Conservation (phyloP, 2,888 invertebrate genomes). For the Eilema depressum region DNA sequence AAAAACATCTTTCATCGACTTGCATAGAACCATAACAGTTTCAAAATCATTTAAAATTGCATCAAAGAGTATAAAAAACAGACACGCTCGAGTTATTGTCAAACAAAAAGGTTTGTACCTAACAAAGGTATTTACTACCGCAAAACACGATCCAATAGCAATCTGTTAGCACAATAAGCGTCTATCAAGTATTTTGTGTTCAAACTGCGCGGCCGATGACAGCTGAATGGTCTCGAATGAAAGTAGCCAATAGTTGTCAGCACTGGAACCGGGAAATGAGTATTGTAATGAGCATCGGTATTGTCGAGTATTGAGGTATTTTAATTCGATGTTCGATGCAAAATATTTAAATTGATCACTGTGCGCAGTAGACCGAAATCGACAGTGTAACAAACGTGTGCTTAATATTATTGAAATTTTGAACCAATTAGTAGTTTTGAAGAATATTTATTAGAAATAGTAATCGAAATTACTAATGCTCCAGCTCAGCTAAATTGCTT, state of each 20-base stretch:
- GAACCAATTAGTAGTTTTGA: too few relatives aligned
- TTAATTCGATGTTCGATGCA: not conserved
- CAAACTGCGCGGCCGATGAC: slow-evolving; percentile 31
- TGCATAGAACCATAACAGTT: not conserved
- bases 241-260: slow-evolving; percentile 44
- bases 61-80: not conserved
- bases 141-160: slow-evolving; percentile 47
- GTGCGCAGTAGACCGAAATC: not conserved
- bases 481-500: too few relatives aligned
- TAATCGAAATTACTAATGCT: too few relatives aligned
- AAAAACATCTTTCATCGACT: not conserved
- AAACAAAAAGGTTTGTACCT: slow-evolving; percentile 18
- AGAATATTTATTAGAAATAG: too few relatives aligned
- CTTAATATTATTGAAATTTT: not conserved
- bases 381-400: not conserved
- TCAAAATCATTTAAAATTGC: slow-evolving; percentile 4
- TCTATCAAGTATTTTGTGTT: slow-evolving; percentile 52
- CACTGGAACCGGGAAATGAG: slow-evolving; percentile 51
- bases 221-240: slow-evolving; percentile 52
- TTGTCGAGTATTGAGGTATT: slow-evolving; percentile 17
- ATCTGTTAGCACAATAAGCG: slow-evolving; percentile 58
- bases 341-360: not conserved
- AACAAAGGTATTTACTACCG: slow-evolving; percentile 38
- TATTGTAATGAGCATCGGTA: slow-evolving; percentile 33
- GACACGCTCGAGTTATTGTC: slow-evolving; percentile 12